Percentiles rank a stretch among this genome's conserved stretches.
These are phyloP conservation scores for Scomber colias DNA, from an alignment of 2,113 vertebrate genomes.

Conservation along the genomic window DNA sequence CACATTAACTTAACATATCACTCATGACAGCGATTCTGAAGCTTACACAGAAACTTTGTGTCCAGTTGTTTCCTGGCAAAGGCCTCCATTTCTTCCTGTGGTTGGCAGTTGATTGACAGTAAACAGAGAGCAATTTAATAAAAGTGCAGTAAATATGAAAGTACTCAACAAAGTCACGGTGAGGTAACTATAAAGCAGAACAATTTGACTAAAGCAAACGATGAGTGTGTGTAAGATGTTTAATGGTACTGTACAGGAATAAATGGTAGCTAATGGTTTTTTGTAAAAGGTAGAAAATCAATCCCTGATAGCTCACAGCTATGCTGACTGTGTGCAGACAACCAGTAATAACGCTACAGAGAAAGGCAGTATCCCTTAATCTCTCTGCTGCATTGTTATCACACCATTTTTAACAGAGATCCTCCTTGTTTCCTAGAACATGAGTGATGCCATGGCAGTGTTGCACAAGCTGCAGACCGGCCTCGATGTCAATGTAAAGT, in stretches of 20 bases:
- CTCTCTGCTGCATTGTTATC: background rate
- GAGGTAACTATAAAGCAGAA: background rate
- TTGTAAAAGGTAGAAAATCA: slow-evolving; percentile 32
- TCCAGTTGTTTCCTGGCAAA: slow-evolving; percentile 41
- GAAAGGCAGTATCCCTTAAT: background rate
- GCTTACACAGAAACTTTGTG: slow-evolving; percentile 26
- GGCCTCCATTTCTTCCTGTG: slow-evolving; percentile 4
- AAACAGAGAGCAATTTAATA: slow-evolving; percentile 10
- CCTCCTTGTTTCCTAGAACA: slow-evolving; percentile 87
- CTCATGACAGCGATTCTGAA: background rate
- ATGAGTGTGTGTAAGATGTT: background rate
- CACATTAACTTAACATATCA: background rate
- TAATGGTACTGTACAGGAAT: background rate
- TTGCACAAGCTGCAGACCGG: slow-evolving; percentile 98
- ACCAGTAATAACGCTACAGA: slow-evolving; percentile 3
- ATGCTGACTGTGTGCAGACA: slow-evolving; percentile 26
- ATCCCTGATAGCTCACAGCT: slow-evolving; percentile 2
- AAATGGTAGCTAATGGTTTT: slow-evolving; percentile 34
- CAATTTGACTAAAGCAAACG: slow-evolving; percentile 6
- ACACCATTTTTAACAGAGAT: background rate
- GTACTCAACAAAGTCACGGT: background rate
- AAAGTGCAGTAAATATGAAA: slow-evolving; percentile 26
- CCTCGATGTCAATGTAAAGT: slow-evolving; percentile 98
- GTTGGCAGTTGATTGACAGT: slow-evolving; percentile 5
- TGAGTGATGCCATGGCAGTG: slow-evolving; percentile 99